Percentiles rank a stretch among this genome's conserved stretches.
Conservation (phyloP, 2,113 vertebrate genomes). For the Equus przewalskii region DNA sequence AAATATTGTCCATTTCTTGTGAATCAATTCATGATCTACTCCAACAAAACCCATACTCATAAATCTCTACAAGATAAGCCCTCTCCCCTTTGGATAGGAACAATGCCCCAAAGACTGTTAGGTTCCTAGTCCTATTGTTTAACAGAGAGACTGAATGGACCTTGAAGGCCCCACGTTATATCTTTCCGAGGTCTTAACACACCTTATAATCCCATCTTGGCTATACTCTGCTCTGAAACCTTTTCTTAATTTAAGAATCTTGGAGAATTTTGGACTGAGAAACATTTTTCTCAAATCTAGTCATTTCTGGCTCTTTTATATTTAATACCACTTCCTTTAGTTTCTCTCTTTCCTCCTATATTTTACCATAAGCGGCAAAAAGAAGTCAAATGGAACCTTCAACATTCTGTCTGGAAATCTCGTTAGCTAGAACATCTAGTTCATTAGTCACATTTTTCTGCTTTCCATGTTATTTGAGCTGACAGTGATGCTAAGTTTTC, state of each 20-base stretch:
- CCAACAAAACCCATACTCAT: neutral
- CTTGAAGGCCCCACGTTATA: neutral
- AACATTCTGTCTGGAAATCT: neutral
- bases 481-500: neutral
- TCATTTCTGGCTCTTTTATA: constrained; percentile 3
- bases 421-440: neutral
- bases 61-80: neutral
- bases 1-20: neutral
- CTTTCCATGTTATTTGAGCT: neutral
- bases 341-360: neutral
- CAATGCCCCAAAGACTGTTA: neutral
- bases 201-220: neutral
- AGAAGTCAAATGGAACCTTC: neutral
- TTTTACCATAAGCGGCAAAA: constrained; percentile 28
- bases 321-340: neutral
- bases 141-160: neutral
- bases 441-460: neutral
- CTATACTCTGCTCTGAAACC: constrained; percentile 20
- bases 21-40: constrained; percentile 20
- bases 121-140: neutral
- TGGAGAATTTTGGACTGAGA: neutral
- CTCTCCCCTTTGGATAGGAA: neutral
- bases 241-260: constrained; percentile 22
- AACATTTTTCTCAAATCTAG: neutral
- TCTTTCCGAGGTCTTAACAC: neutral